Evolutionary conservation across 2,113 vertebrate genomes (phyloP).

Genomic region (Neopipo cinnamomea): DNA sequence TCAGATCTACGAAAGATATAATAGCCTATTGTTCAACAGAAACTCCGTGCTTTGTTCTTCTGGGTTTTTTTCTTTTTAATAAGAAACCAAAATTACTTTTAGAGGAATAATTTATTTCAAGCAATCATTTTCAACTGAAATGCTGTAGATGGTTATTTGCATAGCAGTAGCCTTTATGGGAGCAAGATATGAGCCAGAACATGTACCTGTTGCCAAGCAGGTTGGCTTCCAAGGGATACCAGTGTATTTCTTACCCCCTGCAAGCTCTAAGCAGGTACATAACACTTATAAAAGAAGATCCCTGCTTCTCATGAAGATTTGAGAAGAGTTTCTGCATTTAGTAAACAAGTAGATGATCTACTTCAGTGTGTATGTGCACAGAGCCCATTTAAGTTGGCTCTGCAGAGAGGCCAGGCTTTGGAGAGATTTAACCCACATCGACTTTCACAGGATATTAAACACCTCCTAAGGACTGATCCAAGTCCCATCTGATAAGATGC

Average conservation of each 20-base stretch:
- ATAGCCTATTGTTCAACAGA: constrained; percentile 48
- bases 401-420: neutral
- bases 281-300: neutral
- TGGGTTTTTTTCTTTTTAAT: neutral
- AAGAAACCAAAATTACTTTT: constrained; percentile 47
- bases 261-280: neutral
- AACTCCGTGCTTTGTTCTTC: neutral
- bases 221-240: neutral
- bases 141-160: neutral
- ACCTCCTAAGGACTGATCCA: neutral
- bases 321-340: neutral
- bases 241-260: neutral
- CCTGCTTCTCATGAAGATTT: neutral
- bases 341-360: neutral
- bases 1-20: constrained; percentile 25
- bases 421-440: neutral
- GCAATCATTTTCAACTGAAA: constrained; percentile 26
- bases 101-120: constrained; percentile 27
- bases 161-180: neutral
- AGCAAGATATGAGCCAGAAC: neutral
- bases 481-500: constrained; percentile 8
- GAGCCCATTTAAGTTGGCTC: neutral
- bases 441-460: constrained; percentile 19
- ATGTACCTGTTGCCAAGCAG: neutral
- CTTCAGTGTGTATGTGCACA: neutral